phyloP scores from a whole-genome alignment of 2,888 invertebrate species.

The Troides aeacus region DNA sequence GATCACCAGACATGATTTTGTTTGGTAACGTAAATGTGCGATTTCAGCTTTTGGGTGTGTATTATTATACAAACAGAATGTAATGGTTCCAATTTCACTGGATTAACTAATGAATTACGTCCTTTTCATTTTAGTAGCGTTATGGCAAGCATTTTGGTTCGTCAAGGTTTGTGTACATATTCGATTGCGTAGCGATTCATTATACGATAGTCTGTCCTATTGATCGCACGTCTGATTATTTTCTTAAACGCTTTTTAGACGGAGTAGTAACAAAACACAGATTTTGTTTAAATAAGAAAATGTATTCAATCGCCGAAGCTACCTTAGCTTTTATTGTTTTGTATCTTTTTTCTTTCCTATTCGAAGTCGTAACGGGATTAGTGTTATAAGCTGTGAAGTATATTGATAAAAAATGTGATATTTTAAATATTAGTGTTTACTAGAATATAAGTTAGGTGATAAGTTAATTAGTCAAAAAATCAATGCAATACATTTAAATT shows the following conservation, averaged over 20 bases:
- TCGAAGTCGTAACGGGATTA: slow-evolving; percentile 72
- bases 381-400: slow-evolving; percentile 52
- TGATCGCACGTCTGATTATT: slow-evolving; percentile 51
- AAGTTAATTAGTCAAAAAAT: slow-evolving; percentile 58
- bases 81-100: slow-evolving; percentile 2
- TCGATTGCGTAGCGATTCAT: slow-evolving; percentile 43
- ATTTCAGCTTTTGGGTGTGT: slow-evolving; percentile 39
- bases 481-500: slow-evolving; percentile 59
- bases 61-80: slow-evolving; percentile 29
- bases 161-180: slow-evolving; percentile 29
- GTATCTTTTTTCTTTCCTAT: slow-evolving; percentile 71
- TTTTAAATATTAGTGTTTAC: slow-evolving; percentile 39
- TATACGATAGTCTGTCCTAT: slow-evolving; percentile 54
- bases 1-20: slow-evolving; percentile 31
- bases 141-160: slow-evolving; percentile 10
- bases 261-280: slow-evolving; percentile 35
- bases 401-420: slow-evolving; percentile 66
- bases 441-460: slow-evolving; percentile 49
- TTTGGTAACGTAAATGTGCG: slow-evolving; percentile 24
- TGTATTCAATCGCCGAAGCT: slow-evolving; percentile 75
- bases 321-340: slow-evolving; percentile 71
- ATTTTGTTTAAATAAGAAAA: slow-evolving; percentile 49
- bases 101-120: not conserved
- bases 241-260: slow-evolving; percentile 24
- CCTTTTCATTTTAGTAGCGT: slow-evolving; percentile 14